Percentiles rank a stretch among this genome's conserved stretches.
These are phyloP conservation scores for Hypothenemus hampei DNA, from an alignment of 1,140 invertebrate species.

Conservation along the genomic window DNA sequence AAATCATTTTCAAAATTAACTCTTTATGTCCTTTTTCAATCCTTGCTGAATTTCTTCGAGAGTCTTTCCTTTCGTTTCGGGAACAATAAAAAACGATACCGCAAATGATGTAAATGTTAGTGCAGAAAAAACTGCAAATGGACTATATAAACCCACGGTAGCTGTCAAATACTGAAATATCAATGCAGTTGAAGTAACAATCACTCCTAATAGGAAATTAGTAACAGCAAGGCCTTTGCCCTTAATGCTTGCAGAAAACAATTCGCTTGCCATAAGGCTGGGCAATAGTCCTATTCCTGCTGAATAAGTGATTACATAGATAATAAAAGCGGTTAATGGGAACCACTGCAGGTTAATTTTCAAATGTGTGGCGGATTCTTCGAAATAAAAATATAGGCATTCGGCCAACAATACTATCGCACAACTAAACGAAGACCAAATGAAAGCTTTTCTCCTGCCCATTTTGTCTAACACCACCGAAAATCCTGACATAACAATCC, in stretches of 20 bases:
- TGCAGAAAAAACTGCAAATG: slow-evolving; percentile 1
- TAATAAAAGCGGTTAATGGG: slow-evolving; percentile 33
- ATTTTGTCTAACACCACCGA: slow-evolving; percentile 46
- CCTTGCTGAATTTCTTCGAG: slow-evolving; percentile 9
- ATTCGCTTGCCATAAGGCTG: slow-evolving; percentile 4
- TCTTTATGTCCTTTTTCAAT: neutral
- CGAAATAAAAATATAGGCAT: slow-evolving; percentile 47
- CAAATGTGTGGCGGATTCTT: slow-evolving; percentile 30
- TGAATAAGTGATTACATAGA: slow-evolving; percentile 31
- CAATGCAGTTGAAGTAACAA: neutral
- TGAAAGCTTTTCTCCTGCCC: slow-evolving; percentile 25
- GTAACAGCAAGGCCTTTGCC: slow-evolving; percentile 6
- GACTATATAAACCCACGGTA: slow-evolving; percentile 23
- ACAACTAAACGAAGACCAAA: slow-evolving; percentile 24
- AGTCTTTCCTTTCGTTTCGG: slow-evolving; percentile 14
- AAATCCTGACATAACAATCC: slow-evolving; percentile 57
- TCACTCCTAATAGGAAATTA: neutral
- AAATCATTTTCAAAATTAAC: no score
- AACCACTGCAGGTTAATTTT: slow-evolving; percentile 34
- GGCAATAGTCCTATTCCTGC: slow-evolving; percentile 10
- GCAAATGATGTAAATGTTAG: neutral
- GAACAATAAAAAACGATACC: slow-evolving; percentile 4
- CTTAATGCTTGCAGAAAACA: slow-evolving; percentile 19
- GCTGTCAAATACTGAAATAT: neutral
- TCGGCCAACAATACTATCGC: slow-evolving; percentile 41